Conservation (phyloP, 2,888 invertebrate genomes). For the Baccha elongata region DNA sequence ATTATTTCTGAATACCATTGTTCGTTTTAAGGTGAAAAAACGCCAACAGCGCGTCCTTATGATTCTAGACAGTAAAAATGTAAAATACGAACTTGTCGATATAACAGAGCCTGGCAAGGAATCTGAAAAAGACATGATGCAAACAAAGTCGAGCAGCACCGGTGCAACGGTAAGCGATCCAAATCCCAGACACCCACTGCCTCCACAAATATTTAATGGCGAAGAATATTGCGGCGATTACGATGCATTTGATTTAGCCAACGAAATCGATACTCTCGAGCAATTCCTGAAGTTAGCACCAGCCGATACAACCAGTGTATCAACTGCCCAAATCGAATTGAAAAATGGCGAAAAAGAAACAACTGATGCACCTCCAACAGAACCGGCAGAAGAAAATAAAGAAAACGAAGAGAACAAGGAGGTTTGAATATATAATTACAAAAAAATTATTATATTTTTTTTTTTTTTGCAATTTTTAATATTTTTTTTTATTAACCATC, state of each 20-base stretch:
- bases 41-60: constrained; percentile 96
- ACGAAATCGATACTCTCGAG: constrained; percentile 95
- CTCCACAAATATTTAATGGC: constrained; percentile 97
- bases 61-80: constrained; percentile 95
- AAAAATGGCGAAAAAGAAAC: constrained; percentile 80
- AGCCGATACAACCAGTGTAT: constrained; percentile 82
- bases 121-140: constrained; percentile 95
- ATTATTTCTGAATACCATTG: no score
- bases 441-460: constrained; percentile 35
- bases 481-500: constrained; percentile 64
- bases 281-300: constrained; percentile 91
- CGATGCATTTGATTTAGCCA: constrained; percentile 94
- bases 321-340: constrained; percentile 83
- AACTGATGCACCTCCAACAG: constrained; percentile 81
- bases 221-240: constrained; percentile 95
- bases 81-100: constrained; percentile 95
- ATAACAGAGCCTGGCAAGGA: constrained; percentile 97
- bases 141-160: constrained; percentile 90
- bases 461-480: constrained; percentile 66
- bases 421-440: constrained; percentile 73
- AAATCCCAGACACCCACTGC: constrained; percentile 90
- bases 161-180: constrained; percentile 89
- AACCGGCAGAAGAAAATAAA: constrained; percentile 79
- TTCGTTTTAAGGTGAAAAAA: constrained; percentile 95
- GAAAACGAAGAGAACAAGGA: constrained; percentile 77